phyloP scores from a whole-genome alignment of 2,113 vertebrate genomes.

The Sorex araneus region DNA sequence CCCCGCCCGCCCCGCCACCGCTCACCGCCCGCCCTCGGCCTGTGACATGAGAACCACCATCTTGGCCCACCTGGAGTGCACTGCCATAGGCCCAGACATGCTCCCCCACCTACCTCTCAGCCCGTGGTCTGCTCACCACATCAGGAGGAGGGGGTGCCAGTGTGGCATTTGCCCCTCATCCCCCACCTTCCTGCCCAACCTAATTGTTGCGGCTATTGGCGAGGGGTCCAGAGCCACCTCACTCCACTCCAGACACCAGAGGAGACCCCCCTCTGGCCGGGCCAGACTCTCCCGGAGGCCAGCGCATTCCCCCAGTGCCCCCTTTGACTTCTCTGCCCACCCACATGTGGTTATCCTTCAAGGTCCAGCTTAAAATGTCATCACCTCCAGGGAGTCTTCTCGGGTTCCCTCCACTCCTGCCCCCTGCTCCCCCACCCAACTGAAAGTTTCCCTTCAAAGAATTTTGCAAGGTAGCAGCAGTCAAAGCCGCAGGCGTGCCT shows the following conservation, averaged over 20 bases:
- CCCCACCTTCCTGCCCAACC: accelerated
- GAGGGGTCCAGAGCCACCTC: background rate
- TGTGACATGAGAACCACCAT: background rate
- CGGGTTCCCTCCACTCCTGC: background rate
- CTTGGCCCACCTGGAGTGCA: background rate
- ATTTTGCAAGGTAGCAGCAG: background rate
- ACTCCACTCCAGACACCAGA: background rate
- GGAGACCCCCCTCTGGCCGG: background rate
- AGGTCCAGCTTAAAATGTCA: background rate
- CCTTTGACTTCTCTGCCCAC: background rate
- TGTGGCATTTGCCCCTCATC: accelerated
- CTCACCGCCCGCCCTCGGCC: conserved; percentile 6
- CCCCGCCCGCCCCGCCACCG: background rate
- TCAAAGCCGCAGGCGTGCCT: background rate
- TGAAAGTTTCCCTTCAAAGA: background rate
- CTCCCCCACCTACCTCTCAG: background rate
- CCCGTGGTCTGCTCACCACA: background rate
- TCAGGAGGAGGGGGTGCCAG: background rate
- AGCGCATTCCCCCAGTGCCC: background rate
- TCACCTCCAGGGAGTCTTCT: conserved; percentile 41
- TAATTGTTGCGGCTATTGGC: background rate
- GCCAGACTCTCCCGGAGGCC: background rate
- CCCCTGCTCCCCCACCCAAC: background rate
- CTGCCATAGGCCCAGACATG: background rate
- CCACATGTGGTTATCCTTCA: background rate